Evolutionary conservation across 2,888 invertebrate genomes (phyloP).

Genomic region (Crepidodera aurea): DNA sequence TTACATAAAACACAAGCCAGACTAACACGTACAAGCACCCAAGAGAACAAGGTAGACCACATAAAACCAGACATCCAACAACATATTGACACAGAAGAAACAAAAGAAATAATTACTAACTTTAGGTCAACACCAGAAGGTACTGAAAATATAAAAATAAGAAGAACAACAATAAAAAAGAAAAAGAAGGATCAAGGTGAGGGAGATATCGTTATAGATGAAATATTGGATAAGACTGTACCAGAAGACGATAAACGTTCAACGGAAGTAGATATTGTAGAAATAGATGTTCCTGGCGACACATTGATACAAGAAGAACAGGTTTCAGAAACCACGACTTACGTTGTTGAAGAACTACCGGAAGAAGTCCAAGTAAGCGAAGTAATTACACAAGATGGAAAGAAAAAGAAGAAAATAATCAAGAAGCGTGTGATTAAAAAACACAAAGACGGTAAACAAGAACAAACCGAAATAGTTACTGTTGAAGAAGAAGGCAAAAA

Average conservation of each 20-base stretch:
- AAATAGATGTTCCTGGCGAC: too few relatives aligned
- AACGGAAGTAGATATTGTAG: slow-evolving; percentile 44
- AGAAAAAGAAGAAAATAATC: too few relatives aligned
- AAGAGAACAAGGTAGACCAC: slow-evolving; percentile 56
- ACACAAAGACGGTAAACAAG: too few relatives aligned
- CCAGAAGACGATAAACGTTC: slow-evolving; percentile 46
- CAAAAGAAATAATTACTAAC: slow-evolving; percentile 69
- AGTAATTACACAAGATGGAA: too few relatives aligned
- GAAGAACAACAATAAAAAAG: slow-evolving; percentile 65
- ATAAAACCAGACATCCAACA: slow-evolving; percentile 54
- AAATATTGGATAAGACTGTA: slow-evolving; percentile 58
- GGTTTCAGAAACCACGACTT: slow-evolving; percentile 46
- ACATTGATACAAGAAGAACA: too few relatives aligned
- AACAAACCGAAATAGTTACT: too few relatives aligned
- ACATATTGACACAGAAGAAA: slow-evolving; percentile 62
- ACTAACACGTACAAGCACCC: slow-evolving; percentile 55
- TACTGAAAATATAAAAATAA: slow-evolving; percentile 66
- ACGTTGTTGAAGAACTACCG: slow-evolving; percentile 48
- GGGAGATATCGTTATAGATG: slow-evolving; percentile 66
- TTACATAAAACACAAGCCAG: slow-evolving; percentile 59
- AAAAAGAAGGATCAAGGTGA: slow-evolving; percentile 48
- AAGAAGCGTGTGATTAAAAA: too few relatives aligned
- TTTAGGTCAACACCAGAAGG: slow-evolving; percentile 65
- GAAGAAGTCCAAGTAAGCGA: slow-evolving; percentile 55
- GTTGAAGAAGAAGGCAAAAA: too few relatives aligned